A percentile compares a stretch with the other conserved stretches of the same genome.
These are phyloP conservation scores for Synanthedon tipuliformis DNA, from an alignment of 2,888 invertebrate species.

Conservation along the genomic window DNA sequence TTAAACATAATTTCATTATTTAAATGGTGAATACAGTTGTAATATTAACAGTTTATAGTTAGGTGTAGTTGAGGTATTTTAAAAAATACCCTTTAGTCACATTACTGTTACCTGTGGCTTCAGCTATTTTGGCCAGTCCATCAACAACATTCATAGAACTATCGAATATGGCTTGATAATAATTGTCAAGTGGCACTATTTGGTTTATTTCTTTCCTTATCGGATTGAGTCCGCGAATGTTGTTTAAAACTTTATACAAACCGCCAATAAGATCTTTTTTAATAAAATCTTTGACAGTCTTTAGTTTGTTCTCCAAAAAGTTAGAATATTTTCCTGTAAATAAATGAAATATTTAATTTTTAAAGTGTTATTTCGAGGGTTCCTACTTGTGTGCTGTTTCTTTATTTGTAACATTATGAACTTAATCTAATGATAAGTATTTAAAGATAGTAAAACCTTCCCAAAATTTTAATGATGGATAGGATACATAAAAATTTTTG, in stretches of 20 bases:
- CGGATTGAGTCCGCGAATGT: slow-evolving; percentile 40
- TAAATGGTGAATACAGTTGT: too few relatives aligned
- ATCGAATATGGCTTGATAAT: slow-evolving; percentile 46
- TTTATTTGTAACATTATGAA: too few relatives aligned
- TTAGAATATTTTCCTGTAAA: slow-evolving; percentile 30
- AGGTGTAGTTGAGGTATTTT: too few relatives aligned
- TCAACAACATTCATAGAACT: slow-evolving; percentile 38
- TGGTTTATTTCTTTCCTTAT: slow-evolving; percentile 13
- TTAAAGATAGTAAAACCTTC: too few relatives aligned
- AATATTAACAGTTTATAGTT: too few relatives aligned
- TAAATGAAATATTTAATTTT: background rate
- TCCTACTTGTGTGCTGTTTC: too few relatives aligned
- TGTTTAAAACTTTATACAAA: slow-evolving; percentile 34
- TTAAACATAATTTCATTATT: background rate
- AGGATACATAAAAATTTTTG: too few relatives aligned
- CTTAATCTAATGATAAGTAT: too few relatives aligned
- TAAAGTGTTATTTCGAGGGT: too few relatives aligned
- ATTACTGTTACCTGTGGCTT: slow-evolving; percentile 71
- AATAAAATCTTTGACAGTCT: slow-evolving; percentile 44
- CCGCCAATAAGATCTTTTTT: slow-evolving; percentile 54
- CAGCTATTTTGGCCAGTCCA: slow-evolving; percentile 68
- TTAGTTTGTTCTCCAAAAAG: slow-evolving; percentile 37
- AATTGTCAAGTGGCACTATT: slow-evolving; percentile 38
- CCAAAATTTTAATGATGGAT: too few relatives aligned
- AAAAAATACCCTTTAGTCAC: too few relatives aligned